Percentiles rank a stretch among this genome's conserved stretches.
These are phyloP conservation scores for Mormoops blainvillei DNA, from an alignment of 2,113 vertebrate species.

Conservation along the genomic window DNA sequence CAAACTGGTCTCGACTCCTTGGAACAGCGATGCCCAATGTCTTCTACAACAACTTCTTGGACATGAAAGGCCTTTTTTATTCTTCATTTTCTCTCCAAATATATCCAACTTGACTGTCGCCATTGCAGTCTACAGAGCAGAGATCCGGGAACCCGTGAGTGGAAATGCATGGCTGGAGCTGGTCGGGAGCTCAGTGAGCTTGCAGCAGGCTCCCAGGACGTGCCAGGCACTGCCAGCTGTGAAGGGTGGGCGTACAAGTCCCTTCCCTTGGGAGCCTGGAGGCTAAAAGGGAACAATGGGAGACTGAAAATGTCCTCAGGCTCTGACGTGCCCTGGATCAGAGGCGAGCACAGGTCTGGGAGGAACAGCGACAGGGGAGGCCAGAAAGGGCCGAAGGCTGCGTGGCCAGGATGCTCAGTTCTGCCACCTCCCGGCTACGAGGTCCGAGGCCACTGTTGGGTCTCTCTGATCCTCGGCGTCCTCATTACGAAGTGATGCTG, in stretches of 20 bases:
- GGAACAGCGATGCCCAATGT: not conserved
- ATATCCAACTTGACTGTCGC: accelerated
- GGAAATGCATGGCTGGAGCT: not conserved
- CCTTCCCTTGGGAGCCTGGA: not conserved
- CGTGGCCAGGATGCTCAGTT: not conserved
- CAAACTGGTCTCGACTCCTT: not conserved
- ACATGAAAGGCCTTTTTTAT: not conserved
- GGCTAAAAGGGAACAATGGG: not conserved
- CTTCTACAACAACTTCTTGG: not conserved
- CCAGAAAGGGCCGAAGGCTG: not conserved
- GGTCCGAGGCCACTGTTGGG: accelerated
- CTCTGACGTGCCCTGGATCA: accelerated
- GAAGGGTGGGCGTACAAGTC: accelerated
- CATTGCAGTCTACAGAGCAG: not conserved
- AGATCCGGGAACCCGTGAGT: not conserved
- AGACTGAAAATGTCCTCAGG: accelerated
- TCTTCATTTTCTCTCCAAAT: not conserved
- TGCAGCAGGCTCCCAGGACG: not conserved
- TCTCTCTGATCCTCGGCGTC: not conserved
- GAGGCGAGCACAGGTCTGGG: not conserved
- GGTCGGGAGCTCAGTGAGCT: not conserved
- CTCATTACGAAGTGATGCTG: too few species aligned
- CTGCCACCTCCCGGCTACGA: too few species aligned
- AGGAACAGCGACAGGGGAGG: not conserved
- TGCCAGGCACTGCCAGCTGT: not conserved